Percentiles rank a stretch among this genome's conserved stretches.
These are phyloP conservation scores for Tuta absoluta DNA, from an alignment of 2,888 invertebrate genomes.

Conservation along the genomic window DNA sequence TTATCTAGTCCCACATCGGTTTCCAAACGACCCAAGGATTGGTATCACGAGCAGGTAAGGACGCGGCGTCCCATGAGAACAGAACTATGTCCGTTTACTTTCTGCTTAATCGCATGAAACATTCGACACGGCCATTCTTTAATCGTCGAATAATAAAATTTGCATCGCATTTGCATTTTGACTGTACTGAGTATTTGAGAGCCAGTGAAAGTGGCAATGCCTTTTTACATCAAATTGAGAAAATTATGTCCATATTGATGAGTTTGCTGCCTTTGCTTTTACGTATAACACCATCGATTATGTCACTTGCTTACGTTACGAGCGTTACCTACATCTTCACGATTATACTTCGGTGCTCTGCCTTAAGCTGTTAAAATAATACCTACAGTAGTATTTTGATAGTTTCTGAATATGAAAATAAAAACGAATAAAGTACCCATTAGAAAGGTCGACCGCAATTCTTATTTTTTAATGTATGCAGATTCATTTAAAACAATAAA, in stretches of 20 bases:
- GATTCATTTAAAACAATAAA: not conserved
- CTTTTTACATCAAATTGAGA: slow-evolving; percentile 16
- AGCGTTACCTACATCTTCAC: not conserved
- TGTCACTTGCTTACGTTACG: slow-evolving; percentile 11
- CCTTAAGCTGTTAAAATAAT: not conserved
- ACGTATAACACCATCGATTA: slow-evolving; percentile 20
- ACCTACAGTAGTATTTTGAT: not conserved
- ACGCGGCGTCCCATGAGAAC: slow-evolving; percentile 30
- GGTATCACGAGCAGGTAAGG: slow-evolving; percentile 58
- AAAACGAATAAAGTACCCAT: not conserved
- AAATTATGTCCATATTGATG: slow-evolving; percentile 23
- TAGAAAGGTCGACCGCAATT: not conserved
- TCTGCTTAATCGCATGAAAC: slow-evolving; percentile 19
- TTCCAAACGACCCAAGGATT: slow-evolving; percentile 60
- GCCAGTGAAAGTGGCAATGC: slow-evolving; percentile 27
- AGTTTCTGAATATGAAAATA: not conserved
- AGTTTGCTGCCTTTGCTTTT: slow-evolving; percentile 8
- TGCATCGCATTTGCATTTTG: slow-evolving; percentile 27
- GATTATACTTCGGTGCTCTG: not conserved
- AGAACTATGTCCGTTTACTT: slow-evolving; percentile 28
- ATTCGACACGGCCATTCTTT: slow-evolving; percentile 16
- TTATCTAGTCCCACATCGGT: slow-evolving; percentile 71
- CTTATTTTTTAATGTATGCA: not conserved
- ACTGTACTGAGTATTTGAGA: slow-evolving; percentile 5
- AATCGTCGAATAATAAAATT: slow-evolving; percentile 24